Base-by-base conservation (phyloP, 2,888 invertebrate species). In the Dinocampus coccinellae region DNA sequence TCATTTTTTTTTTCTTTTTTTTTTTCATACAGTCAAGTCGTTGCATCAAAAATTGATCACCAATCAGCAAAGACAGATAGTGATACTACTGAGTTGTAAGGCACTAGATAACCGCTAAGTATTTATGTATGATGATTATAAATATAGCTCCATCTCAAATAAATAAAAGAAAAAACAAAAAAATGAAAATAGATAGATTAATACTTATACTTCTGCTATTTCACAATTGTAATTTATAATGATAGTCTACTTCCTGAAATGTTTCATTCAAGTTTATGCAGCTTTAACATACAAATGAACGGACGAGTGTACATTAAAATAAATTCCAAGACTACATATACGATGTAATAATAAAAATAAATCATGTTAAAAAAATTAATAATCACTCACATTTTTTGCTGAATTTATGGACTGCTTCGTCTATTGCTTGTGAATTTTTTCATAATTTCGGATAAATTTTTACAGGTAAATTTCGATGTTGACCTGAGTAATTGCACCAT, bases 41-140 rank as follows among this genome's bases (percentile, higher is more conserved):
- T 26, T 24, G 33, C 33, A n/a, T 1, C 33, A 16, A 68, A 57
- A 53, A 52, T 52, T 22, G 33, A 70, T 57, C 63, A 72, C 57
- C 73, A 69, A 76, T 68, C 71, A 73, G 74, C 75, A 74, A 76
- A 77, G 75, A 80, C 78, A 78, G 74, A 78, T 77, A 79, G 78
- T 75, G 78, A 79, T 80, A 74, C 64, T 78, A 75, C 34, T 52
- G 65, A 68, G 74, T 73, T 73, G 72, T 75, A 66, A 76, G 69
- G 33, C 34, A 66, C 70, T 77, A 70, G 65, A 72, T 72, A 69
- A 66, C 70, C 64, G 67, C 73, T 65, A 73, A 73, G 68, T 74
- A 76, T 76, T 77, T 71, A 73, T 75, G 16, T 47, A 72, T 76
- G 20, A 42, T 62, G 29, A 47, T 52, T 52, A 29, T 6, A 26